Evolutionary conservation across 2,888 invertebrate genomes (phyloP).

Genomic region (Agonopterix subpropinquella): DNA sequence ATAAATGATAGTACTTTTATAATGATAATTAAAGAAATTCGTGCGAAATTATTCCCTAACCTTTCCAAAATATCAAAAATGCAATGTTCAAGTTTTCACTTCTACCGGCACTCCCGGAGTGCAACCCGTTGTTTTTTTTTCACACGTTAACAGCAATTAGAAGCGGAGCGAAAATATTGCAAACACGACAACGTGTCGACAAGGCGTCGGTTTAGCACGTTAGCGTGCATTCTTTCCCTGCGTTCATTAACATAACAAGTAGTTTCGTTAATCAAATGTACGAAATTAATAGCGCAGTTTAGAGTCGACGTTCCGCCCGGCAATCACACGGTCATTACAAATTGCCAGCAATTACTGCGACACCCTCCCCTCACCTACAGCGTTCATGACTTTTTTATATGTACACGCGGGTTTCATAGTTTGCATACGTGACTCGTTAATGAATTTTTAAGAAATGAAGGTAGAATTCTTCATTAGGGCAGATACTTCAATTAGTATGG

Average conservation of each 20-base stretch:
- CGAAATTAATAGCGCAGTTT: slow-evolving; percentile 74
- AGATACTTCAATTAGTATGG: no score
- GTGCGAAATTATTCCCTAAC: no score
- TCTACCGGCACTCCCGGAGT: no score
- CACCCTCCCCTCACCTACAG: slow-evolving; percentile 42
- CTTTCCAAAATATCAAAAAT: no score
- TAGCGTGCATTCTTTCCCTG: slow-evolving; percentile 70
- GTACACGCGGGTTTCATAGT: slow-evolving; percentile 36
- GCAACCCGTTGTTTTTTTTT: no score
- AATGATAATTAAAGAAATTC: no score
- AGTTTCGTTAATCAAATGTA: slow-evolving; percentile 76
- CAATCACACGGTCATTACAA: slow-evolving; percentile 73
- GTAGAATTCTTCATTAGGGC: neutral
- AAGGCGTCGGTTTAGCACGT: slow-evolving; percentile 63
- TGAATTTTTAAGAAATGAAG: slow-evolving; percentile 20
- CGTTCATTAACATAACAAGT: slow-evolving; percentile 74
- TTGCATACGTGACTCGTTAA: slow-evolving; percentile 27
- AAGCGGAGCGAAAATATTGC: slow-evolving; percentile 55
- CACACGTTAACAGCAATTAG: slow-evolving; percentile 32
- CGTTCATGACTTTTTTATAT: slow-evolving; percentile 44
- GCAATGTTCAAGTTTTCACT: no score
- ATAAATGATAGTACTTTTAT: no score
- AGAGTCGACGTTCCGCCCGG: slow-evolving; percentile 65
- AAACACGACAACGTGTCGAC: slow-evolving; percentile 67
- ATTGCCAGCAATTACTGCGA: slow-evolving; percentile 68